Percentiles rank a stretch among this genome's conserved stretches.
These are phyloP conservation scores for Spea multiplicata DNA, from an alignment of 2,113 vertebrate genomes.

Conservation along the genomic window DNA sequence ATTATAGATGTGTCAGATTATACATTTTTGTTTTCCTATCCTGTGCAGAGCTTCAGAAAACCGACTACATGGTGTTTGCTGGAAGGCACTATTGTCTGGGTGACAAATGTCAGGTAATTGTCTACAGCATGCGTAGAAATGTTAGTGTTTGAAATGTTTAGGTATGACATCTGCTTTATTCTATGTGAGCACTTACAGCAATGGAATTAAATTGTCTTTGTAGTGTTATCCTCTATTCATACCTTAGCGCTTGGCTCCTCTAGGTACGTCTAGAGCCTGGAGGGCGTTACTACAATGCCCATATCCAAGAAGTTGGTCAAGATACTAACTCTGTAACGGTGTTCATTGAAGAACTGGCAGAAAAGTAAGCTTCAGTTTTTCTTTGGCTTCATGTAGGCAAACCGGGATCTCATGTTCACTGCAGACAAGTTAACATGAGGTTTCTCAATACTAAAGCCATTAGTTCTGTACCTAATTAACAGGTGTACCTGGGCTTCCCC, in stretches of 20 bases:
- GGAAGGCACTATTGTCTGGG: slow-evolving; percentile 93
- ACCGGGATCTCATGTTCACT: too few relatives aligned
- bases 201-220: neutral
- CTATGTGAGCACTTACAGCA: too few relatives aligned
- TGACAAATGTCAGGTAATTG: slow-evolving; percentile 93
- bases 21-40: slow-evolving; percentile 25
- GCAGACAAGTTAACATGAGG: too few relatives aligned
- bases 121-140: too few relatives aligned
- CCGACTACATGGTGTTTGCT: slow-evolving; percentile 92
- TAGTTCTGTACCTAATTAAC: too few relatives aligned
- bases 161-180: too few relatives aligned
- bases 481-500: too few relatives aligned
- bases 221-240: neutral
- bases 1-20: too few relatives aligned
- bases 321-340: slow-evolving; percentile 81
- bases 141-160: too few relatives aligned
- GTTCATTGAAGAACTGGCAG: slow-evolving; percentile 93
- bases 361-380: slow-evolving; percentile 71
- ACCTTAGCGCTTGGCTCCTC: neutral
- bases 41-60: slow-evolving; percentile 88
- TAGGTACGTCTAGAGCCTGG: slow-evolving; percentile 88
- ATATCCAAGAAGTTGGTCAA: slow-evolving; percentile 91
- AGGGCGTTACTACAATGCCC: slow-evolving; percentile 89
- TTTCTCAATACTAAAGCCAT: too few relatives aligned
- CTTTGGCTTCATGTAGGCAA: too few relatives aligned